Conservation (phyloP, 2,113 vertebrate genomes). For the Oncorhynchus nerka region DNA sequence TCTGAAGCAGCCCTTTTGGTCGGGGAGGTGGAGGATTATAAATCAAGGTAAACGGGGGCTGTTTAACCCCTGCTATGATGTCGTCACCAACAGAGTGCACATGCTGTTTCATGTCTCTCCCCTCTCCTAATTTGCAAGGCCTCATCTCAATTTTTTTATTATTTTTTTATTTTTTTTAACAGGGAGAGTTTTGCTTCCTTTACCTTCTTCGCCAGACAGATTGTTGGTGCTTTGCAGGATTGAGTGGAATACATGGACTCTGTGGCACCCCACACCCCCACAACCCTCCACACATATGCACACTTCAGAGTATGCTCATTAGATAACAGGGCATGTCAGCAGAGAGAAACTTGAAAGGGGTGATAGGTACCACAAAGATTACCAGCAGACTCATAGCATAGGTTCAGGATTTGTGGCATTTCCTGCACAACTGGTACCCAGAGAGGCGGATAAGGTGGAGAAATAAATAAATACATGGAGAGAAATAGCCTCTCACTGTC, state of each 20-base stretch:
- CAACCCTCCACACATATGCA: conserved; percentile 23
- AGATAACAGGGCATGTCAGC: conserved; percentile 41
- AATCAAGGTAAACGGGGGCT: conserved; percentile 76
- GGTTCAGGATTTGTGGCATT: background rate
- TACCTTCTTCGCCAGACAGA: background rate
- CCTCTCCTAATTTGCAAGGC: conserved; percentile 25
- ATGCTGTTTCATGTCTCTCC: conserved; percentile 50
- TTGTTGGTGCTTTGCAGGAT: no score
- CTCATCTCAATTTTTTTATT: background rate
- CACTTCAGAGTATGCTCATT: conserved; percentile 49
- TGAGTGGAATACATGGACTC: no score
- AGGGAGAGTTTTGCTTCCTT: background rate
- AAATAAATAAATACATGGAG: background rate
- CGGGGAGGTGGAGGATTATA: conserved; percentile 58
- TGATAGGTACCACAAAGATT: background rate
- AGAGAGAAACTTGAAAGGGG: background rate
- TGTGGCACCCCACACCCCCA: background rate
- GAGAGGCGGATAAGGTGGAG: background rate
- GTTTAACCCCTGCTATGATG: conserved; percentile 74
- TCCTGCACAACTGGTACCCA: background rate
- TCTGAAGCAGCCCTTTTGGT: background rate
- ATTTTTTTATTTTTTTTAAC: conserved; percentile 9
- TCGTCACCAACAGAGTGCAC: conserved; percentile 67
- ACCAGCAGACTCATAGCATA: background rate
- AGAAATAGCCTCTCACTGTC: background rate